Percentiles rank a stretch among this genome's conserved stretches.
Conservation (phyloP, 2,113 vertebrate species). For the Syngnathus typhle region DNA sequence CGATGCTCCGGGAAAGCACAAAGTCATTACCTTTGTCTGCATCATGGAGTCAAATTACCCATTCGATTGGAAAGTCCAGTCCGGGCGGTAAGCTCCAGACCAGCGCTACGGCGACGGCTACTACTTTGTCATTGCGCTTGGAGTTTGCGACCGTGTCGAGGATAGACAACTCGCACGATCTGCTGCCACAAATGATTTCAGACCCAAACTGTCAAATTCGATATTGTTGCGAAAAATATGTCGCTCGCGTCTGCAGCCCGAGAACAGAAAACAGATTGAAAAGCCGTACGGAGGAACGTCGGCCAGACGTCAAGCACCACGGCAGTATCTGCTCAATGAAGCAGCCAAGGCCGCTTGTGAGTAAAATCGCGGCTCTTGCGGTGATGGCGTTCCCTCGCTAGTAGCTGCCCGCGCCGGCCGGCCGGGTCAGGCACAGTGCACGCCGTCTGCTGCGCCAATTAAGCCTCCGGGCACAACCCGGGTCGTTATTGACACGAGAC, state of each 20-base stretch:
- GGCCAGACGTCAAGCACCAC: no score
- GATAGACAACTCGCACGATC: no score
- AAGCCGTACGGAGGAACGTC: conserved; percentile 16
- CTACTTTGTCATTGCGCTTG: background rate
- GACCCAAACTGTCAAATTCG: no score
- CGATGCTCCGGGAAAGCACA: conserved; percentile 69
- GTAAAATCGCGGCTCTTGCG: conserved; percentile 14
- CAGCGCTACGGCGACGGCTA: conserved; percentile 35
- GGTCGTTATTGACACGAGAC: conserved; percentile 61
- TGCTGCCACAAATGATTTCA: no score
- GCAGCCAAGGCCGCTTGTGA: background rate
- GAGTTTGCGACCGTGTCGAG: background rate
- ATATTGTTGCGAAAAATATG: background rate
- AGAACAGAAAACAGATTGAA: conserved; percentile 30
- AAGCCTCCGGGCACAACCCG: conserved; percentile 48
- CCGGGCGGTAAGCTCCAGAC: background rate
- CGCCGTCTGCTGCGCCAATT: conserved; percentile 61
- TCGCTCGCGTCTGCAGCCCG: conserved; percentile 35
- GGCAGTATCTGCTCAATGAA: background rate
- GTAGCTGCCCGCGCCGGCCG: no score
- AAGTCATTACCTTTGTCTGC: conserved; percentile 72
- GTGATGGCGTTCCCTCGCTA: conserved; percentile 25
- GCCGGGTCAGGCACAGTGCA: conserved; percentile 64
- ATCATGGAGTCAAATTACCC: conserved; percentile 72
- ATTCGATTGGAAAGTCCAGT: conserved; percentile 57